A percentile compares a stretch with the other conserved stretches of the same genome.
phyloP scores from a whole-genome alignment of 2,797 vertebrate genomes.

The Chloroceryle amazona region DNA sequence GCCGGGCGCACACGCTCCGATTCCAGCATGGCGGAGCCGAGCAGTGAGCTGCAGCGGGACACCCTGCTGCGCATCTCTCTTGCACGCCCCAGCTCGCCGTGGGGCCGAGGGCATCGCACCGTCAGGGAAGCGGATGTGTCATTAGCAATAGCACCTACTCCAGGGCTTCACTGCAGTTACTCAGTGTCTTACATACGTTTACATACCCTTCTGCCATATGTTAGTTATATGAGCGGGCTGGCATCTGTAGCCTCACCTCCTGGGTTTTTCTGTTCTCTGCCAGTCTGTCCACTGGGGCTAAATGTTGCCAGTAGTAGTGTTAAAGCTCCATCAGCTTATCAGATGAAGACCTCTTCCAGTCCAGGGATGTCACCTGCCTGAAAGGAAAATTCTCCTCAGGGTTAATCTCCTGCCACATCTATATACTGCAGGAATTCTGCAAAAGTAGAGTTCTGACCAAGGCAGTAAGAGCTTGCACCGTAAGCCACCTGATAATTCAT shows the following conservation, averaged over 20 bases:
- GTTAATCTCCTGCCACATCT: neutral
- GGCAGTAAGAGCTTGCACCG: neutral
- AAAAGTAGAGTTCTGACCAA: neutral
- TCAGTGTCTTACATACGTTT: neutral
- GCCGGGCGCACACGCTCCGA: accelerated
- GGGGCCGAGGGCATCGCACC: neutral
- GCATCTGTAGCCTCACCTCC: neutral
- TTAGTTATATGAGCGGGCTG: neutral
- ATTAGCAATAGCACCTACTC: neutral
- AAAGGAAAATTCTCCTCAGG: neutral
- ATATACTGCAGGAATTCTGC: neutral
- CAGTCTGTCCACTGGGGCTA: neutral
- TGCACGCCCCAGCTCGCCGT: neutral
- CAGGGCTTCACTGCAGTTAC: neutral
- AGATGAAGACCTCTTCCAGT: neutral
- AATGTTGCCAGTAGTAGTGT: neutral
- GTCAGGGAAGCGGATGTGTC: neutral
- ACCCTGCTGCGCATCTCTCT: neutral
- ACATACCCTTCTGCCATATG: neutral
- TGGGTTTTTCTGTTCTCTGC: neutral
- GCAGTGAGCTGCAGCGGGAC: neutral
- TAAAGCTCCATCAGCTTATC: neutral
- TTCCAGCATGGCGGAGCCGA: neutral
- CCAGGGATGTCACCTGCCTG: neutral
- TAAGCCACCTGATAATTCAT: neutral